Evolutionary conservation across 2,797 vertebrate genomes (phyloP), one percentile per base, ranked within the genome.

Genomic region (Microchirus variegatus): DNA sequence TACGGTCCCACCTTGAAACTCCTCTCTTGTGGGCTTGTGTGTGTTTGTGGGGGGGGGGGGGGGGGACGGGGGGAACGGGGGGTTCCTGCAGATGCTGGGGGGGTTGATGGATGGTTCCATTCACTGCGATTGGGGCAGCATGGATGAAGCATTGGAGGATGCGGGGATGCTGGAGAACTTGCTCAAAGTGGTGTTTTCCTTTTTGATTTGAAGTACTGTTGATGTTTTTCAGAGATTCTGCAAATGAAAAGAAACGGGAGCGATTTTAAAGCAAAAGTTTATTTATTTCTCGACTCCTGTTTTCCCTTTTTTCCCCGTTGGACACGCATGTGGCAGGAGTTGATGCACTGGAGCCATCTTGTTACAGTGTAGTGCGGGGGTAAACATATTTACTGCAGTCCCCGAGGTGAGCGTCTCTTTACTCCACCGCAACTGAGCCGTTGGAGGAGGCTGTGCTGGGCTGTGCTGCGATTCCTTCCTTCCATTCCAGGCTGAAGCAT

Each of bases 371-470:
- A 59, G 53, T 71, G n/a, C n/a, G 50, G 53, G 67, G 45, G 45
- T 67, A 72, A 72, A 64, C 55, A 61, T 81, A 68, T 86, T 78
- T 81, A 70, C 81, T 85, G 88, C 87, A 86, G 81, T 84, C 78
- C 73, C 77, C 54, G 53, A 77, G 58, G 83, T 78, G 68, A 57
- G 59, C 12, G 36, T 63, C 70, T 76, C 62, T 67, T 59, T 69
- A 55, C 56, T 63, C 56, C 59, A 48, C 56, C 59, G 45, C 38
- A 63, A 68, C 63, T 63, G 55, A 59, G 62, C 50, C 50, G 54
- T 53, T 53, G 38, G 51, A 61, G 61, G 41, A 66, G 31, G 18
- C 44, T 63, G 48, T 47, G 53, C 63, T 63, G 42, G 51, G 35
- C 36, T 50, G 13, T 49, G 53, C 45, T 53, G 63, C 10, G 40